Conservation (phyloP, 1,140 invertebrate genomes). For the Drosophila ananassae region DNA sequence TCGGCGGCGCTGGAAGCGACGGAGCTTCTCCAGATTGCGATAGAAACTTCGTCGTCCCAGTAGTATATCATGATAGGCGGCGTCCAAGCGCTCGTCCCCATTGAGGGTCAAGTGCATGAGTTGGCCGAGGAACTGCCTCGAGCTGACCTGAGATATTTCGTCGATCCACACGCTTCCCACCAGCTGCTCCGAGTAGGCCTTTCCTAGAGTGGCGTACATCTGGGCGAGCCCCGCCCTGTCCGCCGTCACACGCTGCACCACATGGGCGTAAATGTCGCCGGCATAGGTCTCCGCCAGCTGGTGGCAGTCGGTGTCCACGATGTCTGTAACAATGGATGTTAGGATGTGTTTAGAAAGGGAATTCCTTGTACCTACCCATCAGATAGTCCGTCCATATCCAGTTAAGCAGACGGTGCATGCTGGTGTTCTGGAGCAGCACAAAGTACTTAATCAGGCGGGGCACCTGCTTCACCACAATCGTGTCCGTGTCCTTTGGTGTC, state of each 20-base stretch:
- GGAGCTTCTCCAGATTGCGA: slow-evolving; percentile 72
- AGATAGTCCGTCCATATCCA: slow-evolving; percentile 80
- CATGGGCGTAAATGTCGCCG: slow-evolving; percentile 66
- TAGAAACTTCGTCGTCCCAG: slow-evolving; percentile 69
- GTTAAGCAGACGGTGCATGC: slow-evolving; percentile 68
- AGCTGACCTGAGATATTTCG: slow-evolving; percentile 71
- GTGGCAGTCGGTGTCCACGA: slow-evolving; percentile 57
- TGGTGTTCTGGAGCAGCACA: slow-evolving; percentile 65
- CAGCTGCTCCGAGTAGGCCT: slow-evolving; percentile 57
- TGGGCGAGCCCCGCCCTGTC: slow-evolving; percentile 62
- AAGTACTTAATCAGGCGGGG: slow-evolving; percentile 63
- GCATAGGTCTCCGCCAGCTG: slow-evolving; percentile 58
- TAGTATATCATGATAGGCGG: slow-evolving; percentile 44
- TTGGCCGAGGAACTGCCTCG: slow-evolving; percentile 58
- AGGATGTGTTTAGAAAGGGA: background rate
- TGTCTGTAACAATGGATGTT: slow-evolving; percentile 38
- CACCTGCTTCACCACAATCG: slow-evolving; percentile 62
- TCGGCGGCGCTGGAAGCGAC: slow-evolving; percentile 45
- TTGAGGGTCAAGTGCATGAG: slow-evolving; percentile 68
- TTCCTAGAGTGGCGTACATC: slow-evolving; percentile 66
- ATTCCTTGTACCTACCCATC: slow-evolving; percentile 62
- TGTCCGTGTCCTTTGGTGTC: slow-evolving; percentile 52
- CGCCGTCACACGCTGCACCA: slow-evolving; percentile 55
- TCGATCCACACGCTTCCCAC: slow-evolving; percentile 67
- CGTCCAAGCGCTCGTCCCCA: slow-evolving; percentile 66